Conservation (phyloP, 2,888 invertebrate genomes). For the Ischnura elegans region DNA sequence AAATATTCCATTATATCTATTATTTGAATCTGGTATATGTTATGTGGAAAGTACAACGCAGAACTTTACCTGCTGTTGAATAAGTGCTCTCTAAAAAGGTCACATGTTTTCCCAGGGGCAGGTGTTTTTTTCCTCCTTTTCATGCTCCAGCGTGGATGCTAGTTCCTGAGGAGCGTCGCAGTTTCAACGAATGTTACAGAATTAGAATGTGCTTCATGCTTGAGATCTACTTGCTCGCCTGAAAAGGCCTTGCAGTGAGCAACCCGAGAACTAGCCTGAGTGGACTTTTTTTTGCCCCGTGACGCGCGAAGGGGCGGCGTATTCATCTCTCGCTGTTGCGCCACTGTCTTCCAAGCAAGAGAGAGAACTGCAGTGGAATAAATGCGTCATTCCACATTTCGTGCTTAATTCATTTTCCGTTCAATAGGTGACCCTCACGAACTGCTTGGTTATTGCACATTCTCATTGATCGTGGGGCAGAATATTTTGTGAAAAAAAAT, state of each 20-base stretch:
- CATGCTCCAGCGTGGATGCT: neutral
- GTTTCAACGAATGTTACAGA: neutral
- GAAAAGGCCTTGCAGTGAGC: neutral
- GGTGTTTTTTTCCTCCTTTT: neutral
- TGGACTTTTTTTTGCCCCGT: neutral
- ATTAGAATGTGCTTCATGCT: neutral
- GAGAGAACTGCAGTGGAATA: neutral
- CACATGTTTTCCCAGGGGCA: neutral
- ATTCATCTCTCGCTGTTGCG: neutral
- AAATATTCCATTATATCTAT: neutral
- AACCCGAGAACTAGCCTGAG: neutral
- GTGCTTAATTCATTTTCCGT: neutral
- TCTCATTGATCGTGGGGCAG: too few species aligned
- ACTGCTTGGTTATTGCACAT: too few species aligned
- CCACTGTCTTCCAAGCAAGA: neutral
- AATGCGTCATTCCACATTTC: neutral
- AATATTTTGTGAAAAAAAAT: too few species aligned
- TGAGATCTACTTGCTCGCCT: neutral
- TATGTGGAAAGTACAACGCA: neutral
- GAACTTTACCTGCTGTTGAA: neutral
- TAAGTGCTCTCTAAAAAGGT: neutral
- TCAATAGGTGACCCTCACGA: neutral
- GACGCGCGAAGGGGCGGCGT: neutral
- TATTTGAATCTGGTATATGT: neutral
- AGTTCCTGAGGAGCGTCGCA: neutral